Base-by-base conservation (phyloP, 2,888 invertebrate species). In the Zygothrica quintamaculata region DNA sequence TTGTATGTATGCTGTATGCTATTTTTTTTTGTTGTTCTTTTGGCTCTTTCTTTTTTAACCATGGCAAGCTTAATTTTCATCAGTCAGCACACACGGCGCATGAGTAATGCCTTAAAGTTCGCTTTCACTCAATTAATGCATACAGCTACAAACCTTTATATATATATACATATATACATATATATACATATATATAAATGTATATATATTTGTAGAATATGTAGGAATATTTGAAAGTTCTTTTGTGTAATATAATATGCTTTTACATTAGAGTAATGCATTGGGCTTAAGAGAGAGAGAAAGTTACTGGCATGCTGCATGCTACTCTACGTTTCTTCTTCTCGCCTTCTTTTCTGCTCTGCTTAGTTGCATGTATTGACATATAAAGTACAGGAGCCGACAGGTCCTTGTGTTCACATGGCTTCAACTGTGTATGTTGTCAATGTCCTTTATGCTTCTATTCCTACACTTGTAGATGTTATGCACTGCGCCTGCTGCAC, bases 91-190 rank as follows among this genome's bases (percentile, higher is more conserved):
- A 60, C 65, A 22, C 46, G 48, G 50, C 60, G 60, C 51, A 69
- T 80, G 84, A 79, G 51, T 68, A 73, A 84, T 80, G 40, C 65
- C 77, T 69, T 70, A 43, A 80, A 80, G 73, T 80, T 77, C 65
- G 67, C 73, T 62, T 70, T 58, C 65, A 77, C 77, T 77, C 75
- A 80, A 84, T 80, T 80, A 77, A 65, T 57, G 47, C 64, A 48
- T 48, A 56, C 64, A 42, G 25, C 16, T 31, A n/a, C n/a, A n/a
- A n/a, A n/a, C n/a, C n/a, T n/a, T n/a, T n/a, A n/a, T n/a, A n/a
- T n/a, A n/a, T n/a, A n/a, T n/a, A n/a, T n/a, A n/a, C n/a, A n/a
- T n/a, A n/a, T n/a, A n/a, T n/a, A n/a, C n/a, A n/a, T n/a, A n/a
- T n/a, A n/a, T n/a, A n/a, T n/a, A n/a, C n/a, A n/a, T n/a, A n/a